These are phyloP conservation scores for Sciurus vulgaris DNA, from an alignment of 2,797 vertebrate genomes.

Conservation along the genomic window DNA sequence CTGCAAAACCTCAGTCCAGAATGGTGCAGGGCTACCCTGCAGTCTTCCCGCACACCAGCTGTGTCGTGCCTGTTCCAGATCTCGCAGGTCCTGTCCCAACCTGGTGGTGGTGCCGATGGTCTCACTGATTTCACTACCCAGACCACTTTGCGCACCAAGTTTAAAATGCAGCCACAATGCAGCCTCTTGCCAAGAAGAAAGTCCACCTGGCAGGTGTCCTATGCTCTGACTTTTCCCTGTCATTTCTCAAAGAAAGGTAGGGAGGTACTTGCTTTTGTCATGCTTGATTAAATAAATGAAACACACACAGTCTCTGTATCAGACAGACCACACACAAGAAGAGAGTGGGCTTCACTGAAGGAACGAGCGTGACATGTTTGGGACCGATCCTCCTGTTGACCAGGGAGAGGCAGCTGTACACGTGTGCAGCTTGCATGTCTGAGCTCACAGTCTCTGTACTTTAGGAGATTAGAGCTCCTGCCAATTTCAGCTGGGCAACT, in stretches of 20 bases:
- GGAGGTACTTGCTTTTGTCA: not conserved
- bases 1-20: not conserved
- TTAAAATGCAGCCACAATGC: not conserved
- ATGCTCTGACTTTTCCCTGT: not conserved
- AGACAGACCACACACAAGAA: not conserved
- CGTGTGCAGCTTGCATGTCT: not conserved
- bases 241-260: not conserved
- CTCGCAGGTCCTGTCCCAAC: not conserved
- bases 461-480: not conserved
- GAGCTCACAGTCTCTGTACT: not conserved
- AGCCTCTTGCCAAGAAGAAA: not conserved
- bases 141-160: not conserved
- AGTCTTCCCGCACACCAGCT: not conserved
- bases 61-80: not conserved
- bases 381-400: not conserved
- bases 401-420: not conserved
- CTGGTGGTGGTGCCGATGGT: not conserved
- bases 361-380: not conserved
- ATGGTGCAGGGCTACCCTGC: rapidly evolving
- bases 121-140: not conserved
- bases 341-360: not conserved
- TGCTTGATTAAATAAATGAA: not conserved
- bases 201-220: not conserved
- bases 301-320: not conserved
- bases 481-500: not conserved